Evolutionary conservation across 2,113 vertebrate species (phyloP).

Genomic region (Ovis aries): DNA sequence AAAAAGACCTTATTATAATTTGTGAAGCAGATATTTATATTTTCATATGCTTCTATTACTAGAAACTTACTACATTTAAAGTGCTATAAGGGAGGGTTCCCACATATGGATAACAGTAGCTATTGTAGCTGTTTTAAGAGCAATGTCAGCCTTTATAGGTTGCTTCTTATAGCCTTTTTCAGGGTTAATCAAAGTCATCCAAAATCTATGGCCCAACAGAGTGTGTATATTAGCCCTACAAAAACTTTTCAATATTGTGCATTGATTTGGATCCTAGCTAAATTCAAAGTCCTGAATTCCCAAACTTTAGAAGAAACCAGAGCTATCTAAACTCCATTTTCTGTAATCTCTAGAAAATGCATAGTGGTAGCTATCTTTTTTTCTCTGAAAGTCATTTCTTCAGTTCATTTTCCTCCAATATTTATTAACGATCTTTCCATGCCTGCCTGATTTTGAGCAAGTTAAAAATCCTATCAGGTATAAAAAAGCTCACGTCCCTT

Average conservation of each 20-base stretch:
- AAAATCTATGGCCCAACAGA: neutral
- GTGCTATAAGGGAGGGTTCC: neutral
- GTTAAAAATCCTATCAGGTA: constrained; percentile 15
- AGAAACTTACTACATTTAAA: neutral
- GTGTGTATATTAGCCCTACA: neutral
- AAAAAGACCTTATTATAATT: neutral
- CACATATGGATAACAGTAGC: neutral
- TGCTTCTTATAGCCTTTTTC: neutral
- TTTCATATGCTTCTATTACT: neutral
- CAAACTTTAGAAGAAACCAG: neutral
- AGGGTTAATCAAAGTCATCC: neutral
- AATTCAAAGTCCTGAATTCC: neutral
- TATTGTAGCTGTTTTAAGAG: neutral
- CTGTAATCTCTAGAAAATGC: neutral
- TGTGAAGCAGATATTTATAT: neutral
- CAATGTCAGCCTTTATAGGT: neutral
- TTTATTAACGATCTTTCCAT: constrained; percentile 42
- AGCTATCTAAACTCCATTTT: neutral
- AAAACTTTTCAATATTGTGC: neutral
- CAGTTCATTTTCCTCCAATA: neutral
- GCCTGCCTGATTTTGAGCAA: constrained; percentile 40
- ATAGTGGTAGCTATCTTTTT: neutral
- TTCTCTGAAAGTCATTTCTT: constrained; percentile 24
- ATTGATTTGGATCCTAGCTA: constrained; percentile 2
- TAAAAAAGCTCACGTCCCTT: neutral